These are phyloP conservation scores for Oxystoma pomonae DNA, from an alignment of 2,888 invertebrate genomes.

Conservation along the genomic window DNA sequence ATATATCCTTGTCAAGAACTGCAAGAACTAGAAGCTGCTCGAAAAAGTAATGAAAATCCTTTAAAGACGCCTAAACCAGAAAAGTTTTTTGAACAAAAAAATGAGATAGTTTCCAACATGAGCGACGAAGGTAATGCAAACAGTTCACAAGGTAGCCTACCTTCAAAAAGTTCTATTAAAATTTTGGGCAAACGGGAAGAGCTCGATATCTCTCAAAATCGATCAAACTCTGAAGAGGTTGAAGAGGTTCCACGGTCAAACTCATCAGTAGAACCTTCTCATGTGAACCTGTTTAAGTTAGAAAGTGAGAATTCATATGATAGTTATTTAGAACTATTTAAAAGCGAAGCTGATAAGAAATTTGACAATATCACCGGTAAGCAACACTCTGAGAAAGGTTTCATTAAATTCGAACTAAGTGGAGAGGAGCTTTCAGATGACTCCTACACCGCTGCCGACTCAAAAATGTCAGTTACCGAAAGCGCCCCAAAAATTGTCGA, in stretches of 20 bases:
- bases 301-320: slow-evolving; percentile 25
- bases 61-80: too few species aligned
- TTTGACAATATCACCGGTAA: slow-evolving; percentile 30
- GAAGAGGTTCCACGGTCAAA: slow-evolving; percentile 19
- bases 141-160: slow-evolving; percentile 2
- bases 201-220: slow-evolving; percentile 24
- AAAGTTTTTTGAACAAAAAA: too few species aligned
- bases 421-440: slow-evolving; percentile 7
- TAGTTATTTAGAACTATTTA: slow-evolving; percentile 26
- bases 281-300: slow-evolving; percentile 28
- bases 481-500: slow-evolving; percentile 29
- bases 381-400: slow-evolving; percentile 18
- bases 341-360: slow-evolving; percentile 29
- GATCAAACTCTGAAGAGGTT: slow-evolving; percentile 10
- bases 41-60: too few species aligned
- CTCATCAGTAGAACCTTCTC: slow-evolving; percentile 20
- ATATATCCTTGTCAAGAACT: not conserved
- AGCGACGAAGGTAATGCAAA: not conserved
- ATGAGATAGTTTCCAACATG: not conserved
- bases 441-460: not conserved
- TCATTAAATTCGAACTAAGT: too few species aligned
- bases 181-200: slow-evolving; percentile 27
- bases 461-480: not conserved
- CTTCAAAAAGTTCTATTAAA: slow-evolving; percentile 18
- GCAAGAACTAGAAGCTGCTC: too few species aligned